Evolutionary conservation across 2,113 vertebrate species (phyloP), one percentile per base, ranked within the genome.

Genomic region (Sakesphorus luctuosus): DNA sequence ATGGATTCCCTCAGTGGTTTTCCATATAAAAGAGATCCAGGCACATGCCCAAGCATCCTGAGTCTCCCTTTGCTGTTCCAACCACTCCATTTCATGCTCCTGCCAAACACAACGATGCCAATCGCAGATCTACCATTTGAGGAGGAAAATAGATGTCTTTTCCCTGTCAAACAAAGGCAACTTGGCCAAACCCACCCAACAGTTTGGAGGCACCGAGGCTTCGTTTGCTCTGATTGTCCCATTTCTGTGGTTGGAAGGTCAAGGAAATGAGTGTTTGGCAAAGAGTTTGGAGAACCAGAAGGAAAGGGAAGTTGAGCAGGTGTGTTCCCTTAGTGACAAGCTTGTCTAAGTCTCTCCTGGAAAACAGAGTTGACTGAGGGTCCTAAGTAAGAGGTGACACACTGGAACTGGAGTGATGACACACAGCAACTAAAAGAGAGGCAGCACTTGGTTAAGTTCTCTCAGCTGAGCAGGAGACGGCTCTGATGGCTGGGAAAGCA

Each of bases 71-170:
- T 33, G 36, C 84, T 91, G 72, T 18, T 78, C 80, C 77, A 93
- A 90, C n/a, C 76, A n/a, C 56, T 84, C 50, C 35, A 35, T 53
- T 75, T 25, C 3, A 31, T 46, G 36, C 24, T 76, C 38, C 84
- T 96, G 89, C 89, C 94, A 96, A 68, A 46, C 40, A 44, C 1
- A 68, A 79, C 16, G 80, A 65, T 79, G 84, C 65, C 94, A 94
- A 12, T 55, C 79, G 31, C 93, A 87, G 56, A 78, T 49, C 84
- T 65, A 81, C 75, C 93, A 12, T 46, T 15, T 44, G 35, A 81
- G 0, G 15, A 84, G 91, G 40, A 68, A 40, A 69, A 58, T 93
- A 91, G 80, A 87, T 93, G 83, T 9, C 38, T 49, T 83, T 75
- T 52, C 52, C 16, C 44, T 36, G 36, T 43, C 72, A 87, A 91